Evolutionary conservation across 2,113 vertebrate genomes (phyloP).

Genomic region (Columba janthina): DNA sequence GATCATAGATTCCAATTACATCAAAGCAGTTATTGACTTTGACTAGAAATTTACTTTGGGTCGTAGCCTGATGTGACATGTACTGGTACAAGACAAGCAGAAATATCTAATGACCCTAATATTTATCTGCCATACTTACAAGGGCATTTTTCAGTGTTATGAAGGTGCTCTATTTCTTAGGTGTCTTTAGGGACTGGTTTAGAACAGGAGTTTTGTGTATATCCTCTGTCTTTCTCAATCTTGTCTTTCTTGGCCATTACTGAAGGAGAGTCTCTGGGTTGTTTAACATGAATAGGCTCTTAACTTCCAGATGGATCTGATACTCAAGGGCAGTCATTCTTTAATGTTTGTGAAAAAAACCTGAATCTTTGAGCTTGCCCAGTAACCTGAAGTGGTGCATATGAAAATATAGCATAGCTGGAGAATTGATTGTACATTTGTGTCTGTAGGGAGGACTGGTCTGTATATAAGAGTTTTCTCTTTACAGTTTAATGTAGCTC

Average conservation of each 20-base stretch:
- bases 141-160: not conserved
- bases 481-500: rapidly evolving
- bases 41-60: not conserved
- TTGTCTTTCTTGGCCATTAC: not conserved
- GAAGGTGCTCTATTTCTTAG: not conserved
- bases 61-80: not conserved
- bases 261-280: not conserved
- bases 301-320: not conserved
- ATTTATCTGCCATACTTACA: not conserved
- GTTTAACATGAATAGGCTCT: not conserved
- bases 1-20: not conserved
- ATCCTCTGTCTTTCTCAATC: not conserved
- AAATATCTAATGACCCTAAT: not conserved
- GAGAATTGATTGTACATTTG: not conserved
- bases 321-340: not conserved
- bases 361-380: not conserved
- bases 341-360: not conserved
- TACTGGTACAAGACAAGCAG: not conserved
- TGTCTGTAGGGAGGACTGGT: not conserved
- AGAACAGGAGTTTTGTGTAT: not conserved
- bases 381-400: not conserved
- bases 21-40: conserved; percentile 28
- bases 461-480: not conserved
- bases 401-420: not conserved
- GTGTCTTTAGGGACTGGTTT: not conserved